These are phyloP conservation scores for Mirounga angustirostris DNA, from an alignment of 2,113 vertebrate species.

Conservation along the genomic window DNA sequence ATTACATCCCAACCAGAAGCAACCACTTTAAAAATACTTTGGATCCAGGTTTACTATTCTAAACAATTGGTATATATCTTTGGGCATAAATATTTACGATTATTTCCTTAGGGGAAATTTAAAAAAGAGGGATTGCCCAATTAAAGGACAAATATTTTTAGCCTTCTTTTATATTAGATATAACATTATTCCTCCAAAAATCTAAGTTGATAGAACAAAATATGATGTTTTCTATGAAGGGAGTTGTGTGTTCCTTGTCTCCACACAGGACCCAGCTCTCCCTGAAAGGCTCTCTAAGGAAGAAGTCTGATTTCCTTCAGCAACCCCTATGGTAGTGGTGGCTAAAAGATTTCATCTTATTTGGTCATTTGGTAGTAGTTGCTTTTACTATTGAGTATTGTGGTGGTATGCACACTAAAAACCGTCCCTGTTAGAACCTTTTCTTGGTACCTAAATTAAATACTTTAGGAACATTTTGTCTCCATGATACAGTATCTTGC, in stretches of 20 bases:
- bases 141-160: background rate
- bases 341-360: background rate
- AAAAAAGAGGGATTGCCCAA: background rate
- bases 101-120: slow-evolving; percentile 20
- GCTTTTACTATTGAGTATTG: background rate
- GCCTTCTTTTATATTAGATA: background rate
- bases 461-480: background rate
- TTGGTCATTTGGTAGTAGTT: background rate
- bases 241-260: background rate
- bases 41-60: slow-evolving; percentile 29
- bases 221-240: background rate
- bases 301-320: background rate
- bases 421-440: background rate
- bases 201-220: background rate
- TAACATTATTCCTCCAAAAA: background rate
- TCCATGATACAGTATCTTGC: background rate
- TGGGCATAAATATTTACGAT: background rate
- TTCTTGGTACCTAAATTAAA: background rate
- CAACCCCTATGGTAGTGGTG: background rate
- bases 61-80: slow-evolving; percentile 2
- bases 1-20: background rate
- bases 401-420: background rate
- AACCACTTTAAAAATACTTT: slow-evolving; percentile 45
- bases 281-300: background rate
- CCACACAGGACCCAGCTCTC: background rate